Percentiles rank a stretch among this genome's conserved stretches.
phyloP scores from a whole-genome alignment of 1,140 invertebrate species.

The Diorhabda sublineata region DNA sequence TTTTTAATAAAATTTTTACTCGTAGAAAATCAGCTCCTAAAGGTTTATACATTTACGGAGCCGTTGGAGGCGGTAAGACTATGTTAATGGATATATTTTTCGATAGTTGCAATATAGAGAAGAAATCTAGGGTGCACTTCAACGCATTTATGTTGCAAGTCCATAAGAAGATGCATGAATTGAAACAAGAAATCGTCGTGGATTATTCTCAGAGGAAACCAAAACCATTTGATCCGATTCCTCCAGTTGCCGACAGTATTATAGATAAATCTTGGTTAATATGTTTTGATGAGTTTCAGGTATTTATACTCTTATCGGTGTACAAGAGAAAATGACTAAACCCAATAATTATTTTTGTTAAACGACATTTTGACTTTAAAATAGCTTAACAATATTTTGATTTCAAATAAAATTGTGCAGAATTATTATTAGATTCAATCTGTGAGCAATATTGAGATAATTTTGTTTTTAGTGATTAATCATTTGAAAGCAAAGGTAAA shows the following conservation, averaged over 20 bases:
- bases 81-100: conserved; percentile 99
- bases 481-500: too few species aligned
- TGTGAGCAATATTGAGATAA: too few species aligned
- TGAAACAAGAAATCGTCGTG: conserved; percentile 68
- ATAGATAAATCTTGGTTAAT: conserved; percentile 83
- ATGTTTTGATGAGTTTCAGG: conserved; percentile 99
- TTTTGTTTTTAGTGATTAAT: too few species aligned
- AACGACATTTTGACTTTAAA: too few species aligned
- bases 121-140: conserved; percentile 89
- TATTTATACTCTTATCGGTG: background rate
- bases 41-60: conserved; percentile 79
- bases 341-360: too few species aligned
- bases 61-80: conserved; percentile 93
- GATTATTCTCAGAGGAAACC: conserved; percentile 61
- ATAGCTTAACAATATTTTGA: too few species aligned
- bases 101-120: conserved; percentile 65
- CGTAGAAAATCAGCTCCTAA: conserved; percentile 56
- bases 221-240: conserved; percentile 88
- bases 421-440: too few species aligned
- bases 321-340: too few species aligned
- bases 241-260: conserved; percentile 86
- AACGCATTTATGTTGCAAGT: conserved; percentile 97
- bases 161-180: conserved; percentile 78
- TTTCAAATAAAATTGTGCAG: too few species aligned
- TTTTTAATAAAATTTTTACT: conserved; percentile 50